Evolutionary conservation across 2,797 vertebrate genomes (phyloP), one percentile per base, ranked within the genome.

Genomic region (Nyctalus aviator): DNA sequence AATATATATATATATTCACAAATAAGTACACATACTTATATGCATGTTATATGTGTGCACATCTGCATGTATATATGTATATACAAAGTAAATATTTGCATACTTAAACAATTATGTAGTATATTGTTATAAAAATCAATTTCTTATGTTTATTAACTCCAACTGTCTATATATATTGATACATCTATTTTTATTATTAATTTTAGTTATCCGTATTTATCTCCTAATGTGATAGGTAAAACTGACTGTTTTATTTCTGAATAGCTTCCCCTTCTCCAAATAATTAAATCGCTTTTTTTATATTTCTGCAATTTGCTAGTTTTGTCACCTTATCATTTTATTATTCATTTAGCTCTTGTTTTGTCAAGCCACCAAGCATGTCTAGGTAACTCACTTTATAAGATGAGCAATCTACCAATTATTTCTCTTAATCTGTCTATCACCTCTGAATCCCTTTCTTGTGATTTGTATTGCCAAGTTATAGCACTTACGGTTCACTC

Each of bases 381-480:
- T 71, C 2, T 69, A 68, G 1, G 8, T 64, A 94, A 10, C 5
- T 72, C 6, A 27, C 4, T 73, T 25, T 35, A 41, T 59, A 84
- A 71, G 17, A 84, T 84, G 8, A 86, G 9, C 8, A 84, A 53
- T 53, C 5, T 10, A 32, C 14, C 14, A 78, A n/a, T 20, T 21
- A 72, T 64, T 76, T 55, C 8, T 53, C 75, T 85, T 17, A 48
- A 37, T 1, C 4, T 88, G 17, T 57, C 77, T 32, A 6, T 17
- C 8, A 75, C 1, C 10, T 75, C 15, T 87, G 55, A 82, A 94
- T 32, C 88, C 2, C 8, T 18, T 85, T 75, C 85, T 37, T 85
- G 81, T 94, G 4, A 30, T 81, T 66, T 81, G 75, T 95, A 75
- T 62, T 79, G 15, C 6, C 53, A 90, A 84, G 8, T 37, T 32